Base-by-base conservation (phyloP, 2,113 vertebrate species). In the Brienomyrus brachyistius region DNA sequence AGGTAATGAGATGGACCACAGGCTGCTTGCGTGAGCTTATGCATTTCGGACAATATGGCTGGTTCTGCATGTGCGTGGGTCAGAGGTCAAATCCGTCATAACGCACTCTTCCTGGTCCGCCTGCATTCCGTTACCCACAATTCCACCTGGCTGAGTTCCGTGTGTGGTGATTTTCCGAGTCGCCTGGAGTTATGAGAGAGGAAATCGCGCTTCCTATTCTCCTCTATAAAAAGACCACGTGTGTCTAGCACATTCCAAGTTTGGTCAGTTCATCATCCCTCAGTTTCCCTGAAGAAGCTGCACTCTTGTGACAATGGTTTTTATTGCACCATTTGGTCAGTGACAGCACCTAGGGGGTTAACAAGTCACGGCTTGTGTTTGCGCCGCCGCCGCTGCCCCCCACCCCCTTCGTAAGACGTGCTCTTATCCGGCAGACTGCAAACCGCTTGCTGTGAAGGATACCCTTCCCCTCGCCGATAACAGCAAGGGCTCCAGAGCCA, bases 341-440 rank as follows among this genome's bases (percentile, higher is more conserved):
- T 92, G 92, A 92, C 94, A 92, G 59, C 91, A 90, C 92, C 91
- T 91, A 87, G 90, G 92, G 92, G 93, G 92, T 91, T 93, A 90
- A 94, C 48, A 59, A 74, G 23, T 89, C 94, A 94, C 93, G 93
- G 93, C 92, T 92, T 91, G 91, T 93, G 89, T 84, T 95, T 96
- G 92, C 90, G 94, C 95, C 95, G 95, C 95, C 95, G 92, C 93
- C 94, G 90, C 92, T 92, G 31, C 31, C 47, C 31, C 88, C 66
- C 93, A 90, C 92, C 91, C 89, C 89, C 84, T 35, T 21, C 15
- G 21, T 23, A 86, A 66, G 89, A 51, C 48, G 91, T 89, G 89
- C 88, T 77, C 91, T 94, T 87, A 91, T 91, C 88, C 62, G 82
- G 70, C 35, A 88, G 90, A 66, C 87, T 10, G 3, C 59, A 43